Evolutionary conservation across 1,140 invertebrate species (phyloP), one percentile per base, ranked within the genome.

Genomic region (Lethrus apterus): DNA sequence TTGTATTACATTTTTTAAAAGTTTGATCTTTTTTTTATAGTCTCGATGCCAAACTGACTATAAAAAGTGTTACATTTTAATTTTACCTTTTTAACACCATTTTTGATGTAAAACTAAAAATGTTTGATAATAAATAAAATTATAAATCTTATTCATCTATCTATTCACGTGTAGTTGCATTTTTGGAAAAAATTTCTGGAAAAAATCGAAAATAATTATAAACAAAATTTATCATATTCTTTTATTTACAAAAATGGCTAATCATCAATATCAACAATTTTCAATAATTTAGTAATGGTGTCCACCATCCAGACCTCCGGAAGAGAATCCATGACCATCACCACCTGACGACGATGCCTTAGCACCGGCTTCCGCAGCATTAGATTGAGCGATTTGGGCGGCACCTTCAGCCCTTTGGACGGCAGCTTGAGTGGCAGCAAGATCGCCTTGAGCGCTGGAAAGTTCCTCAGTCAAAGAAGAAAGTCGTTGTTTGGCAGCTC

Each of bases 261-360:
- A 8, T 34, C n/a, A 17, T 34, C 15, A 17, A 1, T 17, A 14
- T 17, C 19, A 14, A 34, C 9, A 11, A 14, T 13, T 13, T 34
- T 34, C 19, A 4, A 34, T 15, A 17, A 13, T 14, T 34, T 17
- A n/a, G 4, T 38, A 38, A 38, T 42, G 24, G 14, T 42, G 40
- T 13, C 29, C 24, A 26, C 40, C 40, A 26, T 14, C 21, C 9
- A 42, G 8, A 18, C 8, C 21, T 29, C 15, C 40, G 5, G 32
- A 34, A 9, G 40, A 42, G 13, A 23, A 38, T 42, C 40, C 40
- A 17, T 26, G 10, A 17, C 40, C 40, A 26, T 24, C 40, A 7
- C 24, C 40, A 26, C 40, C 62, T 4, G 65, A 58, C 34, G 63
- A 62, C 10, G 38, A 26, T 15, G 38, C 38, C 8, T 19, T 14